Evolutionary conservation across 2,888 invertebrate genomes (phyloP).

Genomic region (Alcis repandata): DNA sequence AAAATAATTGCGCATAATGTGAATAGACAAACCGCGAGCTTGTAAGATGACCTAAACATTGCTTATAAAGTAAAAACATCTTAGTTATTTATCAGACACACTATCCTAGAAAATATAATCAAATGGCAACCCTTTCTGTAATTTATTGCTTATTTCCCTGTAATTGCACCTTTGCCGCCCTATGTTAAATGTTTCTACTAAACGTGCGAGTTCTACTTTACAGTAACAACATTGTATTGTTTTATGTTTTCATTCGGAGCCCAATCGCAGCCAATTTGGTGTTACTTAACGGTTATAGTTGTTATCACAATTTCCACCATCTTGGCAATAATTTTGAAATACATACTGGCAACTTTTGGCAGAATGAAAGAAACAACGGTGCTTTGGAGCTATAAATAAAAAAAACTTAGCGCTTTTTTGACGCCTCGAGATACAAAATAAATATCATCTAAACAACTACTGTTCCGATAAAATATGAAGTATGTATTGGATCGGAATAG

Average conservation of each 20-base stretch:
- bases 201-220: slow-evolving; percentile 46
- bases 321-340: not conserved
- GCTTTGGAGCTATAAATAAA: too few species aligned
- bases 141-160: slow-evolving; percentile 73
- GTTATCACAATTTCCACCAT: slow-evolving; percentile 18
- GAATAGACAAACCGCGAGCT: too few species aligned
- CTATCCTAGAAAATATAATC: slow-evolving; percentile 12
- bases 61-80: too few species aligned
- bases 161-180: slow-evolving; percentile 78
- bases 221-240: slow-evolving; percentile 54
- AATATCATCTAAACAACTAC: too few species aligned
- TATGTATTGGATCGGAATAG: too few species aligned
- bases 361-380: not conserved
- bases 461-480: too few species aligned
- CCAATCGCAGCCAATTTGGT: slow-evolving; percentile 38
- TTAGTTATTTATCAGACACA: too few species aligned
- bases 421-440: too few species aligned
- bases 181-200: slow-evolving; percentile 48
- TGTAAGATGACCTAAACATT: too few species aligned
- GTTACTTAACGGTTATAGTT: slow-evolving; percentile 12
- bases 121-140: slow-evolving; percentile 48
- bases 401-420: too few species aligned
- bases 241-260: slow-evolving; percentile 51
- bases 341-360: not conserved
- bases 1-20: too few species aligned